Evolutionary conservation across 1,140 invertebrate genomes (phyloP), one percentile per base, ranked within the genome.

Genomic region (Bombus ignitus): DNA sequence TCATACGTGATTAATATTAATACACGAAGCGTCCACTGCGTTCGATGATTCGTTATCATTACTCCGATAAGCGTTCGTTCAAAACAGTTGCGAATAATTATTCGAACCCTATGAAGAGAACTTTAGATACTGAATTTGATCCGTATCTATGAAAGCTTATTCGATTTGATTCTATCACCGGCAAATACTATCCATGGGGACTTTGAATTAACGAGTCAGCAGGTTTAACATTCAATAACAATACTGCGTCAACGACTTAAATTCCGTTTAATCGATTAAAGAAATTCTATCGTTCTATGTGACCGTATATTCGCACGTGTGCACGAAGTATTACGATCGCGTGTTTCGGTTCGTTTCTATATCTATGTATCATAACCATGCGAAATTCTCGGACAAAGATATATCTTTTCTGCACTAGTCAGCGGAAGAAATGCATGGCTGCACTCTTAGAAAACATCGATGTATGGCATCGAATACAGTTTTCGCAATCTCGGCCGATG

Each of bases 401-500:
- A 13, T 35, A 35, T 75, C 47, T 39, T 28, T 57, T 9, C 22
- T 74, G 32, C 18, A 35, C 10, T 35, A 5, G 42, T 25, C 18
- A 37, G 22, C 15, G 42, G 74, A 57, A 75, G n/a, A 75, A 75
- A 75, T 28, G 32, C 12, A 57, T 5, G 47, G 32, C 4, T 53
- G 39, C 32, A 4, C 37, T 76, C 32, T 8, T 28, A 37, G 59
- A 42, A 66, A 15, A 77, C 13, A 32, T 28, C 44, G 47, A 28
- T 57, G 32, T 28, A 44, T 15, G 22, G 22, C 25, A 35, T 74
- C 44, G 12, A 2, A 44, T 25, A 35, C 12, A n/a, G 12, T 13
- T 78, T 35, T 44, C 35, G 76, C 37, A 65, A 78, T 42, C 76
- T 65, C 59, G n/a, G 8, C 39, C 39, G 59, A 65, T 78, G 32